Percentiles rank a stretch among this genome's conserved stretches.
phyloP scores from a whole-genome alignment of 2,888 invertebrate species.

The Epsilonema sp. region DNA sequence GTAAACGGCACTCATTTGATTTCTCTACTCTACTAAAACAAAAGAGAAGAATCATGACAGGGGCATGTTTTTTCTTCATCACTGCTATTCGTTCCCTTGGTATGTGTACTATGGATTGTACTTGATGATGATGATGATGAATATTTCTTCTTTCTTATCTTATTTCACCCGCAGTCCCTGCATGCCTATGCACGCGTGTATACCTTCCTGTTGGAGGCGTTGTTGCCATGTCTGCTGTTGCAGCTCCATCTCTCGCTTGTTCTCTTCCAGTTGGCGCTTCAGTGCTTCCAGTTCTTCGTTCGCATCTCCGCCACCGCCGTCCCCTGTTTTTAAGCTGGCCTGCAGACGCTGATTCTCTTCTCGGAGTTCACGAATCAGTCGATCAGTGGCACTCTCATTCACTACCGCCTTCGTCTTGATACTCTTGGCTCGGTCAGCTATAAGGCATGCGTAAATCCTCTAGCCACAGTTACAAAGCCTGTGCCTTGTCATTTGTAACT shows the following conservation, averaged over 20 bases:
- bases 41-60: too few species aligned
- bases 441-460: slow-evolving; percentile 1
- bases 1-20: too few species aligned
- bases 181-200: slow-evolving; percentile 1
- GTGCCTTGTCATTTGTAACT: too few species aligned
- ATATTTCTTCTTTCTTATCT: slow-evolving; percentile 13
- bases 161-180: slow-evolving; percentile 10
- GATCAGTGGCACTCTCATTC: slow-evolving; percentile 40
- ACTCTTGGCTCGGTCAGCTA: slow-evolving; percentile 40
- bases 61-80: too few species aligned
- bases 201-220: slow-evolving; percentile 21
- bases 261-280: slow-evolving; percentile 30
- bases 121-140: too few species aligned
- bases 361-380: slow-evolving; percentile 38
- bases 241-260: slow-evolving; percentile 36
- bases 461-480: background rate
- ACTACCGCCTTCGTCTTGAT: slow-evolving; percentile 38
- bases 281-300: slow-evolving; percentile 20
- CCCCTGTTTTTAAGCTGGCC: slow-evolving; percentile 30
- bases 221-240: slow-evolving; percentile 35
- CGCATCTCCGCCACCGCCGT: background rate
- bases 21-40: too few species aligned
- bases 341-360: slow-evolving; percentile 39
- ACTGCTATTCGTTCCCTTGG: too few species aligned
- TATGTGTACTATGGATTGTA: too few species aligned